A percentile compares a stretch with the other conserved stretches of the same genome.
Conservation (phyloP, 1,140 invertebrate genomes). For the Cydia fagiglandana region DNA sequence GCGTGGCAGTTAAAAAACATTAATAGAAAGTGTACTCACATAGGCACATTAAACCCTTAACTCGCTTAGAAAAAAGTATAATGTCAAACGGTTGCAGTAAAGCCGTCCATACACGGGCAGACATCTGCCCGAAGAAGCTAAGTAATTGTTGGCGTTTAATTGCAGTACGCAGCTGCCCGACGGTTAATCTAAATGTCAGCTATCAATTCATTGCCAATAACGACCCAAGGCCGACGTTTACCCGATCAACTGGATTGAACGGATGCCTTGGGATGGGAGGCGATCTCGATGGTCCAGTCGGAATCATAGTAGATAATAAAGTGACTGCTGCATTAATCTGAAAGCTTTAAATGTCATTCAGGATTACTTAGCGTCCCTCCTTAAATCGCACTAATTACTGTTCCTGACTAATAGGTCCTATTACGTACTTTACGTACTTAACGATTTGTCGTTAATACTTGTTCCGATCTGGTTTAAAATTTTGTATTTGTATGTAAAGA, state of each 20-base stretch:
- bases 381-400: not conserved
- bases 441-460: not conserved
- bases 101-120: conserved; percentile 44
- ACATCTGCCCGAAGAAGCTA: conserved; percentile 57
- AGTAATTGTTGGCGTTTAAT: conserved; percentile 47
- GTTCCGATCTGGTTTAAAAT: not conserved
- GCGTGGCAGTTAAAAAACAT: conserved; percentile 18
- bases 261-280: not conserved
- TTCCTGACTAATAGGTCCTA: not conserved
- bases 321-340: conserved; percentile 5
- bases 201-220: conserved; percentile 56
- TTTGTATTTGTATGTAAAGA: not conserved
- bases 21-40: not conserved
- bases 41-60: conserved; percentile 10
- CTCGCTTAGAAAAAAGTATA: conserved; percentile 44
- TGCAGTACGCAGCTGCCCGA: conserved; percentile 61
- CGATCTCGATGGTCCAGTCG: conserved; percentile 4
- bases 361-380: not conserved
- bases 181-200: conserved; percentile 66
- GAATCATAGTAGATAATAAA: conserved; percentile 1
- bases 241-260: conserved; percentile 33
- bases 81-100: conserved; percentile 50
- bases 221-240: conserved; percentile 49
- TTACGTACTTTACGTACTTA: not conserved
- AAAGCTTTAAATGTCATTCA: not conserved